Evolutionary conservation across 2,888 invertebrate genomes (phyloP).

Genomic region (Drosophila pseudotalamancana): DNA sequence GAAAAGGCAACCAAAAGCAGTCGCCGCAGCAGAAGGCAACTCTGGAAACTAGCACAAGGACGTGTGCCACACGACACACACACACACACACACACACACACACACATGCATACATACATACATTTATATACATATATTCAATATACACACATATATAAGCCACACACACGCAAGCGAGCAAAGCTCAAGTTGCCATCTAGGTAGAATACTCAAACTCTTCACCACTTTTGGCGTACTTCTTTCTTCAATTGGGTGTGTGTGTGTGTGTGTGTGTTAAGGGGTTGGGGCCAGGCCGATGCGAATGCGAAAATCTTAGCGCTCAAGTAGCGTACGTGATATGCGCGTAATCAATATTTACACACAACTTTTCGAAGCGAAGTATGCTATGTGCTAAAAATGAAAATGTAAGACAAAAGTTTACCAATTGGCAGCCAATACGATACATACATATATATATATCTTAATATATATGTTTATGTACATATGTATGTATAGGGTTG

Average conservation of each 20-base stretch:
- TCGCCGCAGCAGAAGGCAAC: conserved; percentile 38
- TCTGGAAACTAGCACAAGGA: conserved; percentile 75
- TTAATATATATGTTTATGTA: neutral
- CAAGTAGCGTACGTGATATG: conserved; percentile 73
- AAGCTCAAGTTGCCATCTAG: conserved; percentile 38
- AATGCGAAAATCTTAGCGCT: conserved; percentile 65
- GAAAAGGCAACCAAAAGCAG: conserved; percentile 55
- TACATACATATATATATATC: neutral
- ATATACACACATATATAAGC: conserved; percentile 6
- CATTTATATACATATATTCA: neutral
- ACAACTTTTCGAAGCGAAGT: conserved; percentile 41
- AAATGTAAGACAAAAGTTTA: conserved; percentile 42
- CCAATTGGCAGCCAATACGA: conserved; percentile 29
- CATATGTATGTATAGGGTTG: neutral
- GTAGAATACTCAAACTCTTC: conserved; percentile 37
- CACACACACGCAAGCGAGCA: conserved; percentile 21
- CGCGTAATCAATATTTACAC: conserved; percentile 76
- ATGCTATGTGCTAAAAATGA: conserved; percentile 45
- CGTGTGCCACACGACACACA: conserved; percentile 53
- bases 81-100: conserved; percentile 14
- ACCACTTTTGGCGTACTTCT: conserved; percentile 28
- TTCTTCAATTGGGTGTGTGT: conserved; percentile 14
- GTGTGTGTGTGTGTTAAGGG: neutral
- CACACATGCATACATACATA: neutral
- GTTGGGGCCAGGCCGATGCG: neutral